Conservation (phyloP, 2,797 vertebrate genomes). For the Pantherophis alleghaniensis region DNA sequence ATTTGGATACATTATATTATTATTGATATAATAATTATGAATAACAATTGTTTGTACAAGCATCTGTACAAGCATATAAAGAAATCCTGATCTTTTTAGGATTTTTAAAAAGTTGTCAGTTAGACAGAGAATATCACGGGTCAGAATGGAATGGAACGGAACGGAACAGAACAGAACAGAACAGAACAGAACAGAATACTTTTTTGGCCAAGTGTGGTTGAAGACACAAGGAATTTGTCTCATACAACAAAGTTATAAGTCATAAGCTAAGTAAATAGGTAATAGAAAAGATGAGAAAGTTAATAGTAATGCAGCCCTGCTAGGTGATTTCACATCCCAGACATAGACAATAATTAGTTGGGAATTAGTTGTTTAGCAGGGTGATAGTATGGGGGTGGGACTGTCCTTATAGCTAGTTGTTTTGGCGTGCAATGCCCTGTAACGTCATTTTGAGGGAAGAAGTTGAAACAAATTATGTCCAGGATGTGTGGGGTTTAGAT, state of each 20-base stretch:
- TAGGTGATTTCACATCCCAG: not conserved
- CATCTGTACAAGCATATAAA: conserved; percentile 10
- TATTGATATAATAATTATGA: conserved; percentile 4
- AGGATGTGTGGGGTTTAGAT: not conserved
- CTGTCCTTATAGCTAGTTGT: not conserved
- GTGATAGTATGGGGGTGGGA: not conserved
- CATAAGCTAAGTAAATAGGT: not conserved
- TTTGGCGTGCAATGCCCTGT: not conserved
- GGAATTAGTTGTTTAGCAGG: not conserved
- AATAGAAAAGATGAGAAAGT: not conserved
- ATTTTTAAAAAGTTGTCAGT: conserved; percentile 9
- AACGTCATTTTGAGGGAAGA: not conserved
- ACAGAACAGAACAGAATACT: conserved; percentile 4
- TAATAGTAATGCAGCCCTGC: not conserved
- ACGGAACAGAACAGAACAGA: not conserved
- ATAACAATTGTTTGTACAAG: conserved; percentile 11
- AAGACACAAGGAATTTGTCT: not conserved
- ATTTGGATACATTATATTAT: not conserved
- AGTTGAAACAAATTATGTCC: not conserved
- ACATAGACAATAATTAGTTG: not conserved
- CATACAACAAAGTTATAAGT: not conserved
- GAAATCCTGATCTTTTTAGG: conserved; percentile 12
- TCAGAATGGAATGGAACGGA: not conserved
- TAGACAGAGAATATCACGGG: conserved; percentile 7
- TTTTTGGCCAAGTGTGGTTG: not conserved